Base-by-base conservation (phyloP, 2,113 vertebrate genomes). In the Euleptes europaea region DNA sequence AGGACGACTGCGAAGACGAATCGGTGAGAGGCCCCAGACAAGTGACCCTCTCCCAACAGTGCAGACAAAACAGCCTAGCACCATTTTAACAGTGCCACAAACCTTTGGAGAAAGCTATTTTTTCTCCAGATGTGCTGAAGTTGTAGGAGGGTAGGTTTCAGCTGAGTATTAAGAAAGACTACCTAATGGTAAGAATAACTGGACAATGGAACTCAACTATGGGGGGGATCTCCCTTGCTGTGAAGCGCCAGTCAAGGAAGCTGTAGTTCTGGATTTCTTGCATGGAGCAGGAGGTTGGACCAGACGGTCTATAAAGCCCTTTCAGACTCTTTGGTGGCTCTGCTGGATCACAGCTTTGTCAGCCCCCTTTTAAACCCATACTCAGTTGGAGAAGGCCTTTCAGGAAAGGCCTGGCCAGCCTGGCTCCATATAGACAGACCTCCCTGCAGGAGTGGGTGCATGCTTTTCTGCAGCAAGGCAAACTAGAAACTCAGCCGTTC, bases 1-100 rank as follows among this genome's bases (percentile, higher is more conserved):
- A 95, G 71, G 97, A 97, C 2, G 96, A 97, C 63, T 91, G 94
- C 66, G 97, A 97, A 35, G 97, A 97, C 54, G 95, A 97, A 89
- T 93, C 97, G 97, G 97, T 98, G 90, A 97, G 97, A 79, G 79
- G 54, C 31, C 44, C 51, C 23, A 87, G 74, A 0, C 1, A 8
- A 0, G 0, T 1, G 14, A 1, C n/a, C 38, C 14, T 60, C 47
- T 75, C 79, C 19, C 83, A 78, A 67, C 33, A 31, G 19, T 0
- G 42, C 66, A 6, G 3, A 42, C 42, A 28, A 40, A 63, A 80
- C 38, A 47, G 40, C 15, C 69, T 31, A 26, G 12, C 3, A 10
- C 0, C 7, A 5, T 57, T 9, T 12, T 60, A 38, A 3, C 5
- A 3, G 12, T 8, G 81, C 40, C 69, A 38, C 49, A 89, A 47